These are phyloP conservation scores for Madoqua kirkii DNA, from an alignment of 2,113 vertebrate genomes.

Conservation along the genomic window DNA sequence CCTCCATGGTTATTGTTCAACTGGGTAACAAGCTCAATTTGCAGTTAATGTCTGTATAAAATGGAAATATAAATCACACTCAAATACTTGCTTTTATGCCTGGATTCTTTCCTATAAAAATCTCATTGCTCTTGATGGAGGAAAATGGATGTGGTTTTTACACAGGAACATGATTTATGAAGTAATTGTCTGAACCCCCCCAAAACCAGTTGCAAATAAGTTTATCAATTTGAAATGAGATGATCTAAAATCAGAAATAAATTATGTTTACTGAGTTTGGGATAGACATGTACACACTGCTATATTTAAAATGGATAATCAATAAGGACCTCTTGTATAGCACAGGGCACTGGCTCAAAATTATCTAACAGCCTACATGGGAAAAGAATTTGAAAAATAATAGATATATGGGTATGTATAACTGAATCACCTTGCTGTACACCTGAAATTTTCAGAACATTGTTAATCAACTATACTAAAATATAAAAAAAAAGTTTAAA, in stretches of 20 bases:
- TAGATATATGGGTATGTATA: not conserved
- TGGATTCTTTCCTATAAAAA: conserved; percentile 16
- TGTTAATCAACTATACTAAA: not conserved
- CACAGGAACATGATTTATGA: not conserved
- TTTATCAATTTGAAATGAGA: conserved; percentile 25
- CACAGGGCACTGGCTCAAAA: not conserved
- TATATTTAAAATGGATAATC: not conserved
- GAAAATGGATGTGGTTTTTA: conserved; percentile 36
- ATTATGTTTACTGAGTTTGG: not conserved
- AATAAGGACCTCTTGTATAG: not conserved
- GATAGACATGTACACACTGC: not conserved
- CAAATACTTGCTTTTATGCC: conserved; percentile 32
- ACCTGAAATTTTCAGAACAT: not conserved
- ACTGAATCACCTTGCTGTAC: not conserved
- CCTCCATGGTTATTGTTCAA: not conserved
- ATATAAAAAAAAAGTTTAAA: not conserved
- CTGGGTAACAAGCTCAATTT: conserved; percentile 13
- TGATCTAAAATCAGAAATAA: conserved; percentile 26
- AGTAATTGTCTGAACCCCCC: not conserved
- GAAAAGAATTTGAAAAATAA: not conserved
- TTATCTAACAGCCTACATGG: not conserved
- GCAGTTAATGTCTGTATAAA: conserved; percentile 30
- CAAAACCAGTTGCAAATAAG: not conserved
- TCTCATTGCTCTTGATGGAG: conserved; percentile 24
- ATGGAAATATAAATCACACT: not conserved